Percentiles rank a stretch among this genome's conserved stretches.
Conservation (phyloP, 2,888 invertebrate genomes). For the Iphiclides podalirius region DNA sequence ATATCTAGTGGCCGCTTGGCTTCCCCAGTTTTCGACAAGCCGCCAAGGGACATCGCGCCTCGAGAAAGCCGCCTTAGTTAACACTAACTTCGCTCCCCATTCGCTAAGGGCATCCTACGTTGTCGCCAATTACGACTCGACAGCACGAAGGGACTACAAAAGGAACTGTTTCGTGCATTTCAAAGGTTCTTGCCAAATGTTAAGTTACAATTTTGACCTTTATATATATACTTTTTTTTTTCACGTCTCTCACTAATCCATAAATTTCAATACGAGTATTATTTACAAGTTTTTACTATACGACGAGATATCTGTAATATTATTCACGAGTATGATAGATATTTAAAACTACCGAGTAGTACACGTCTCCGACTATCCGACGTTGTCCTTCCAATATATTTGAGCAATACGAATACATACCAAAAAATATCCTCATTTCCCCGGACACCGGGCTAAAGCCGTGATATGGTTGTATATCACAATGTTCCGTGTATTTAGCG, state of each 20-base stretch:
- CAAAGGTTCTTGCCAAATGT: conserved; percentile 51
- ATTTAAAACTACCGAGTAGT: conserved; percentile 47
- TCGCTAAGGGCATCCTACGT: conserved; percentile 39
- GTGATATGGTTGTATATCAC: conserved; percentile 73
- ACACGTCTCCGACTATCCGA: conserved; percentile 47
- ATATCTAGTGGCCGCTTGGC: conserved; percentile 54
- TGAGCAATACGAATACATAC: conserved; percentile 74
- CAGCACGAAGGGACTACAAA: conserved; percentile 71
- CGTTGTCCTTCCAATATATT: conserved; percentile 51
- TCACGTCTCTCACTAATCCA: conserved; percentile 39
- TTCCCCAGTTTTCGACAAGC: conserved; percentile 37
- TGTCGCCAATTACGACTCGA: conserved; percentile 59
- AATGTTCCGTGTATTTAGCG: conserved; percentile 38
- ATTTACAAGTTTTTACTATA: no score
- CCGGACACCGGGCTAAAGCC: conserved; percentile 50
- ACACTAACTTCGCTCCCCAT: conserved; percentile 33
- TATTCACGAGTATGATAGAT: conserved; percentile 35
- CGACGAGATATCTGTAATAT: conserved; percentile 33
- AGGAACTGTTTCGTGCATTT: conserved; percentile 79
- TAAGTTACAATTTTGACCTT: conserved; percentile 69
- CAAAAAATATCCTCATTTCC: conserved; percentile 63
- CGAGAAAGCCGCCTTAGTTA: conserved; percentile 61
- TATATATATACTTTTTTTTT: conserved; percentile 41
- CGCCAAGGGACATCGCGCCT: conserved; percentile 54
- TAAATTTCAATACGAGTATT: conserved; percentile 47